Evolutionary conservation across 2,797 vertebrate genomes (phyloP).

Genomic region (Macropus fuliginosus): DNA sequence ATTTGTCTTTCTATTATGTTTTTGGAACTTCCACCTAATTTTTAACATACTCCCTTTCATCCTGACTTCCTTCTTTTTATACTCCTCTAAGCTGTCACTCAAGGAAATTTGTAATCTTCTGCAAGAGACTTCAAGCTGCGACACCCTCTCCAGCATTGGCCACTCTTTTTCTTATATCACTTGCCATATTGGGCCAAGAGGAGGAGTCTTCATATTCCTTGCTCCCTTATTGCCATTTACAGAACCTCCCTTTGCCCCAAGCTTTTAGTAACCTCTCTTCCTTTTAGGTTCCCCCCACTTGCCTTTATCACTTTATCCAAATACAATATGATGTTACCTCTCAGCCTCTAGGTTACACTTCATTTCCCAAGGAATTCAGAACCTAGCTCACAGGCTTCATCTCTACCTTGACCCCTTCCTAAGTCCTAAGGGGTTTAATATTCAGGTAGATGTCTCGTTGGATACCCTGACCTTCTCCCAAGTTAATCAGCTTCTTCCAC

Average conservation of each 20-base stretch:
- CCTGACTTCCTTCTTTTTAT: not conserved
- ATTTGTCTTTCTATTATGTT: not conserved
- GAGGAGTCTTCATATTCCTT: not conserved
- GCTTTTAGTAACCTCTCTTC: not conserved
- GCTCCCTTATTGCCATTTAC: not conserved
- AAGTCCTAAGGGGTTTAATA: not conserved
- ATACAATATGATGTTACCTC: not conserved
- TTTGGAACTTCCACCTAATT: not conserved
- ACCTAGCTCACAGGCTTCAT: not conserved
- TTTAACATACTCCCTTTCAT: not conserved
- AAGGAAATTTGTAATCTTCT: not conserved
- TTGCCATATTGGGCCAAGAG: not conserved
- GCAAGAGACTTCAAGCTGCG: too few species aligned
- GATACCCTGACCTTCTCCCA: not conserved
- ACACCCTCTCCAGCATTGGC: too few species aligned
- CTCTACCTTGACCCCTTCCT: not conserved
- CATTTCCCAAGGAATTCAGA: not conserved
- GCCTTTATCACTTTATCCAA: not conserved
- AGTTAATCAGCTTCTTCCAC: not conserved
- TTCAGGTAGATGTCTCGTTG: not conserved
- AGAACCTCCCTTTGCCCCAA: not conserved
- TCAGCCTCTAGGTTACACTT: not conserved
- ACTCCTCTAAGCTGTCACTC: not conserved
- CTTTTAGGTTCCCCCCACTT: not conserved
- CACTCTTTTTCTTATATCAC: not conserved